Evolutionary conservation across 2,888 invertebrate genomes (phyloP), one percentile per base, ranked within the genome.

Genomic region (Chloroclystis v-ata): DNA sequence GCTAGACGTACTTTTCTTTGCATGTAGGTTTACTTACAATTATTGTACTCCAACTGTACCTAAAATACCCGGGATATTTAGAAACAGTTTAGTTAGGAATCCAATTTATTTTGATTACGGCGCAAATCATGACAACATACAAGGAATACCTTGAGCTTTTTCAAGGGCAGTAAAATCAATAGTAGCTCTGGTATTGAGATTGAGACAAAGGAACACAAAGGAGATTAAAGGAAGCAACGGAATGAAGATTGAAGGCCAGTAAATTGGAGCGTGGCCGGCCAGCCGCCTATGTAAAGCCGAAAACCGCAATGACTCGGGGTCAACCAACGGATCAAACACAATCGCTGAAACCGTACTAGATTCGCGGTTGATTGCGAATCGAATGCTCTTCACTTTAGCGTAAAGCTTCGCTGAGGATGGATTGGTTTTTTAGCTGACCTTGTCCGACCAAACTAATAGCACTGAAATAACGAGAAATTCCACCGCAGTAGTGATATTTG

Each of bases 261-360:
- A 63, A 73, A 72, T 65, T 66, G 65, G 69, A 67, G 63, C 71
- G 66, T 52, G 56, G 63, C 52, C 61, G 65, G 40, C 40, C 35
- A n/a, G 33, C 35, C 35, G 20, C 56, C 60, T 56, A 50, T 55
- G 49, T 45, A 66, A 65, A 67, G 68, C 62, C 57, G 49, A 65
- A 68, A 71, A 74, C 77, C 79, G 64, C 78, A 78, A 59, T 48
- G 60, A 53, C 57, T 58, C 55, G 60, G 33, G 67, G 61, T 69
- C 66, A 63, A 60, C 52, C 61, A 62, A 62, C 62, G 60, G 61
- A 60, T 69, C 79, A 68, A 77, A 81, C 64, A 50, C 56, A 67
- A 80, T 67, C 71, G 58, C 52, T 43, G 75, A 79, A 78, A 71
- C 72, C 76, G 45, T 68, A 70, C 52, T 39, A 47, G 30, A 53